Conservation (phyloP, 2,888 invertebrate species). For the Erebia ligea region DNA sequence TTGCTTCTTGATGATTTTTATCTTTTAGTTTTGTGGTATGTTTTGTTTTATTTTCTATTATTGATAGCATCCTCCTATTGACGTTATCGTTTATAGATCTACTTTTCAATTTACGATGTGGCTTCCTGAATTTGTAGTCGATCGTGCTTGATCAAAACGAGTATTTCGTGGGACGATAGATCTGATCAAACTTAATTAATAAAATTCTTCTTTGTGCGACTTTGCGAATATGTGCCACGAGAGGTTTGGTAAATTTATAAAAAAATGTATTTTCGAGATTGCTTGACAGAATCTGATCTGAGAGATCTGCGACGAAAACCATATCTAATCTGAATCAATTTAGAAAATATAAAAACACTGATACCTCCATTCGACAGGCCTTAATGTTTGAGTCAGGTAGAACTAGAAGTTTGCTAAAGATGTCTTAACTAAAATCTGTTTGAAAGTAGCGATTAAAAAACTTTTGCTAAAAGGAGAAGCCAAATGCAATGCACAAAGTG, state of each 20-base stretch:
- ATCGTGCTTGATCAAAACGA: not conserved
- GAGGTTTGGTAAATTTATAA: not conserved
- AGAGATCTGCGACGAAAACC: too few relatives aligned
- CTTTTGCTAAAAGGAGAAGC: not conserved
- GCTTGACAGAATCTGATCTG: too few relatives aligned
- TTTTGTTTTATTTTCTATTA: not conserved
- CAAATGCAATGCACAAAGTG: constrained; percentile 11
- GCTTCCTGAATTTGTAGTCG: not conserved
- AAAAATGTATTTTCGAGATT: not conserved
- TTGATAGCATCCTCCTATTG: constrained; percentile 8
- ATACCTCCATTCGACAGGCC: too few relatives aligned
- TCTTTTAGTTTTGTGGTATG: not conserved
- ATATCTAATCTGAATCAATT: too few relatives aligned
- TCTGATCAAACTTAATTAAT: not conserved
- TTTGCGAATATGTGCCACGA: not conserved
- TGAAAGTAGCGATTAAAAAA: constrained; percentile 5
- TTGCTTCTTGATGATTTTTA: constrained; percentile 7
- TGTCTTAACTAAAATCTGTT: not conserved
- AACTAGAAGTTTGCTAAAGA: not conserved
- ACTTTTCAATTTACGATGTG: not conserved
- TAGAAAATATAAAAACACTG: too few relatives aligned
- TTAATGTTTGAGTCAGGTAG: too few relatives aligned
- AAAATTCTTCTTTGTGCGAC: not conserved
- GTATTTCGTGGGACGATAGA: not conserved
- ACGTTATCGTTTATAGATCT: not conserved